A percentile compares a stretch with the other conserved stretches of the same genome.
Conservation (phyloP, 2,797 vertebrate genomes). For the Xerus rutilus region DNA sequence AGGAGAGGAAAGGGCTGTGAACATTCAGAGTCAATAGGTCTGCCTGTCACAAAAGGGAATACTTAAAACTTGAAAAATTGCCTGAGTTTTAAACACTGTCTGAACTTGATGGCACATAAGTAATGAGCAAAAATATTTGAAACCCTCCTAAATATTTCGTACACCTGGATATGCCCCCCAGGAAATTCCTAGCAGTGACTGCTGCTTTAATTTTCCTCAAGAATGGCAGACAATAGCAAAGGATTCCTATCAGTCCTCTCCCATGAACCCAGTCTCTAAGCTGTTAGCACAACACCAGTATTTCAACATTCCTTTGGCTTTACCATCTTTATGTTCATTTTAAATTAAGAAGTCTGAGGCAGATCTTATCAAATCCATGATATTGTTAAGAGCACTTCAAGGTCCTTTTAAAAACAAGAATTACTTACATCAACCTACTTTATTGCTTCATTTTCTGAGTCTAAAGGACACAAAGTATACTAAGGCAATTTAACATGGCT, state of each 20-base stretch:
- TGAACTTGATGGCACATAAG: constrained; percentile 76
- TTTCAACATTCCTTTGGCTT: constrained; percentile 83
- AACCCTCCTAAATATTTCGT: constrained; percentile 74
- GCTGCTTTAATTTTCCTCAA: constrained; percentile 64
- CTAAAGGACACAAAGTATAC: constrained; percentile 83
- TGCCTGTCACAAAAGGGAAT: constrained; percentile 70
- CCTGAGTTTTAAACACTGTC: constrained; percentile 70
- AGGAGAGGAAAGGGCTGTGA: not conserved
- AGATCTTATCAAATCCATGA: constrained; percentile 84
- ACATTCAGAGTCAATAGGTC: constrained; percentile 48
- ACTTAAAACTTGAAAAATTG: constrained; percentile 69
- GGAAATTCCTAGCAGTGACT: constrained; percentile 75
- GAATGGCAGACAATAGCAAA: constrained; percentile 72
- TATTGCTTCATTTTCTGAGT: constrained; percentile 83
- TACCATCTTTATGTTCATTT: constrained; percentile 81
- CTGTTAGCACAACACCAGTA: constrained; percentile 77
- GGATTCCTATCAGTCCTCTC: constrained; percentile 64
- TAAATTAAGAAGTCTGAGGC: constrained; percentile 82
- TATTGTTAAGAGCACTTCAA: constrained; percentile 84
- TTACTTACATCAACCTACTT: constrained; percentile 82
- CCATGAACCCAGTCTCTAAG: constrained; percentile 70
- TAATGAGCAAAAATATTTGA: constrained; percentile 64
- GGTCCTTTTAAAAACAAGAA: constrained; percentile 82
- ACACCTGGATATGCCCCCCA: constrained; percentile 81
- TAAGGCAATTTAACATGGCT: constrained; percentile 82